Evolutionary conservation across 2,113 vertebrate species (phyloP), one percentile per base, ranked within the genome.

Genomic region (Chloropsis cyanopogon): DNA sequence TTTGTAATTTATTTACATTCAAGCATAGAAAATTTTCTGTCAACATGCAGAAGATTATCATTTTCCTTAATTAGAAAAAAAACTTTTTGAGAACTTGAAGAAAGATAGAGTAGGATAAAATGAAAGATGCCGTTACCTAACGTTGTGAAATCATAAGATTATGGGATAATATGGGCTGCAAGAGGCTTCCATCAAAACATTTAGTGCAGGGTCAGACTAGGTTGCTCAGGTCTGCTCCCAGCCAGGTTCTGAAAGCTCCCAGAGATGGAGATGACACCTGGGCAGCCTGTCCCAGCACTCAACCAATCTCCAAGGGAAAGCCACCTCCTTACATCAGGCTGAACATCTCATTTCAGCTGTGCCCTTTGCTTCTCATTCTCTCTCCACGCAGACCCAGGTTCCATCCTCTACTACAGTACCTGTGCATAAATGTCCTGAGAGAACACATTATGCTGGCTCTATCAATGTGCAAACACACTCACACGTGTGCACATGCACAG

Each of bases 401-500:
- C 42, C 20, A 20, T 14, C n/a, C 25, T 57, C 66, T 42, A 1
- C 8, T 5, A 22, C 3, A 6, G 29, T 11, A 0, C 4, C 42
- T 0, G 4, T 15, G 25, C 41, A 23, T 3, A 6, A 39, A 22
- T 10, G 24, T 4, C n/a, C 64, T 2, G 21, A 39, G 28, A 25
- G 6, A 66, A n/a, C 18, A 37, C 28, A 15, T 28, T 5, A 1
- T 24, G 24, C 25, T 68, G 3, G 0, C 44, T 37, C 70, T 17
- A 42, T 16, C 39, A 11, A 1, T 1, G 10, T 28, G 11, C 28
- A 29, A 7, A 15, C 35, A 23, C 72, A 41, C 35, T 35, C 25
- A 65, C 37, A 63, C 1, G 0, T 19, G 14, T 7, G 29, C 11
- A 35, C 16, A 1, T 0, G 9, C 16, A 60, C 11, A 2, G 25